These are phyloP conservation scores for Mustela nigripes DNA, from an alignment of 2,113 vertebrate species.

Conservation along the genomic window DNA sequence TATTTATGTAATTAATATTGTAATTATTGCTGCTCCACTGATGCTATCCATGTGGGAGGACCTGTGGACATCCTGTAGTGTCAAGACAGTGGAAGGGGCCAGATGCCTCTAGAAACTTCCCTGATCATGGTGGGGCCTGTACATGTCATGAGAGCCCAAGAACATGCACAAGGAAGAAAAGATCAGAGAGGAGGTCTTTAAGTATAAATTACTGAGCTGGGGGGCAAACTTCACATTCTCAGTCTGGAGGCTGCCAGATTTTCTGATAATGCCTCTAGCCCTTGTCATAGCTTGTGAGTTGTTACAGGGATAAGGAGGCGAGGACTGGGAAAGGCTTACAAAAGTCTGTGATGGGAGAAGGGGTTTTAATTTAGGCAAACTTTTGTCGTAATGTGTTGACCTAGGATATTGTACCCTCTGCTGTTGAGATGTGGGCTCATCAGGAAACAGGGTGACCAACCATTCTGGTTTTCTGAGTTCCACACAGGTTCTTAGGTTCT, in stretches of 20 bases:
- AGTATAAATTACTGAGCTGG: background rate
- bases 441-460: background rate
- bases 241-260: background rate
- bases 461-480: background rate
- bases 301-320: background rate
- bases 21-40: background rate
- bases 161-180: background rate
- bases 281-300: background rate
- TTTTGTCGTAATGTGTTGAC: background rate
- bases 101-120: background rate
- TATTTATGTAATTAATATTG: background rate
- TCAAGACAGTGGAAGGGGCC: background rate
- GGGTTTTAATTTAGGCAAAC: background rate
- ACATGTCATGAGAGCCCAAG: background rate
- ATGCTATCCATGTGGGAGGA: background rate
- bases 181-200: background rate
- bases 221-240: background rate
- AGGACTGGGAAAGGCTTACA: background rate
- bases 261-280: background rate
- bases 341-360: background rate
- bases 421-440: background rate
- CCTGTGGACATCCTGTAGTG: too few species aligned
- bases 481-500: background rate
- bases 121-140: background rate
- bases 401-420: background rate